phyloP scores from a whole-genome alignment of 2,888 invertebrate species.

The Yponomeuta plumbellus region DNA sequence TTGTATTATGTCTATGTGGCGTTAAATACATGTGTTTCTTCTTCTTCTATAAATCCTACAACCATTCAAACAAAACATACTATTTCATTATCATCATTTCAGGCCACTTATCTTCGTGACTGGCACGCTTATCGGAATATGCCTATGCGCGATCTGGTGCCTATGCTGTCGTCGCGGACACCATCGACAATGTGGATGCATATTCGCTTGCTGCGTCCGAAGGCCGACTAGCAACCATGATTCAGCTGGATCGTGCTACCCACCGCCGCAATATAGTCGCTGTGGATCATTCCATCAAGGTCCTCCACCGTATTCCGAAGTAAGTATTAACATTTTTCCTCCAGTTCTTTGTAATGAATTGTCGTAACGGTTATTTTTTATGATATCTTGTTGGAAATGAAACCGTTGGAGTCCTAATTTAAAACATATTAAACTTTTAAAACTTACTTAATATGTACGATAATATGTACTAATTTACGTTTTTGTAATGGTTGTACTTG shows the following conservation, averaged over 20 bases:
- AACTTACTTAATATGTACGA: too few relatives aligned
- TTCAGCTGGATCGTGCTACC: constrained; percentile 87
- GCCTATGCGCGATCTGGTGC: constrained; percentile 81
- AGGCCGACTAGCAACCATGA: constrained; percentile 81
- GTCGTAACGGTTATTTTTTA: too few relatives aligned
- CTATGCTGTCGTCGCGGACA: constrained; percentile 49
- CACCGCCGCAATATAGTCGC: constrained; percentile 89
- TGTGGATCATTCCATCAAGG: constrained; percentile 89
- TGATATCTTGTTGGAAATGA: too few relatives aligned
- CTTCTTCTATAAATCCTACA: too few relatives aligned
- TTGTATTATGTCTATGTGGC: too few relatives aligned
- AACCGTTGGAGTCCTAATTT: too few relatives aligned
- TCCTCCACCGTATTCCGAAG: constrained; percentile 91
- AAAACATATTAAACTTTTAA: too few relatives aligned
- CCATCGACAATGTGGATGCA: constrained; percentile 45
- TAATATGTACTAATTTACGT: too few relatives aligned
- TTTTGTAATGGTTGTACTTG: too few relatives aligned
- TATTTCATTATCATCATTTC: constrained; percentile 22
- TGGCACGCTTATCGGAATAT: constrained; percentile 80
- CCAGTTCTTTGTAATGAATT: too few relatives aligned
- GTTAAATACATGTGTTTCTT: too few relatives aligned
- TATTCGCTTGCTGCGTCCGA: constrained; percentile 62
- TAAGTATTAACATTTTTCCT: constrained; percentile 48
- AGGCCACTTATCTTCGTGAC: constrained; percentile 83
- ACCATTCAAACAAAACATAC: not conserved